Conservation (phyloP, 1,140 invertebrate genomes). For the Lepidurus packardi region DNA sequence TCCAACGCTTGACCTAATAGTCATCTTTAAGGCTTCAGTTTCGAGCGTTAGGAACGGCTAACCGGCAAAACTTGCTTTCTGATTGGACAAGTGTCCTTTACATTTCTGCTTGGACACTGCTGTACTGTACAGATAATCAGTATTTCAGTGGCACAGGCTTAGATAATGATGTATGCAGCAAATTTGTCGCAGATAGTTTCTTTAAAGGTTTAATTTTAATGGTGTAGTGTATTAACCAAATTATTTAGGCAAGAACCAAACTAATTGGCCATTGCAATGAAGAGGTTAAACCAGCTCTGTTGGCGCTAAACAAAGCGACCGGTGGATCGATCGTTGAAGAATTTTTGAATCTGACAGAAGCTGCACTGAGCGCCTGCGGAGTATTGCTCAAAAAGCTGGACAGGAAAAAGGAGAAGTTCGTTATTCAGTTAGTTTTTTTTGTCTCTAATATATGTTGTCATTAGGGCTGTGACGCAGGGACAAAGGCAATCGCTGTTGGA, state of each 20-base stretch:
- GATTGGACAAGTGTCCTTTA: too few relatives aligned
- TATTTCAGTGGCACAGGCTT: too few relatives aligned
- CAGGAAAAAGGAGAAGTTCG: slow-evolving; percentile 73
- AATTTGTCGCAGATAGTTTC: too few relatives aligned
- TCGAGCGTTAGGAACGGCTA: too few relatives aligned
- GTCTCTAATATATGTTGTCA: slow-evolving; percentile 34
- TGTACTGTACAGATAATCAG: too few relatives aligned
- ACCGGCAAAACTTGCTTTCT: too few relatives aligned
- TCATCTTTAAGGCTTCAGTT: too few relatives aligned
- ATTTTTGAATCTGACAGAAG: slow-evolving; percentile 67
- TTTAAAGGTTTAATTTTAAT: too few relatives aligned
- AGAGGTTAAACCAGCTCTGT: slow-evolving; percentile 53
- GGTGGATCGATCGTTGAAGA: slow-evolving; percentile 46
- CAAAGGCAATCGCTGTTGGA: slow-evolving; percentile 75
- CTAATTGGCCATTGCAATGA: slow-evolving; percentile 50
- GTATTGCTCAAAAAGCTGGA: slow-evolving; percentile 82
- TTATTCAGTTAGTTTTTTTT: slow-evolving; percentile 15
- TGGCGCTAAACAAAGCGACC: slow-evolving; percentile 45
- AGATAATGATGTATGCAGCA: too few relatives aligned
- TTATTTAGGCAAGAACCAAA: slow-evolving; percentile 48
- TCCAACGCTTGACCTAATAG: too few relatives aligned
- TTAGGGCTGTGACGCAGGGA: slow-evolving; percentile 59
- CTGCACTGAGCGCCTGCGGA: slow-evolving; percentile 57
- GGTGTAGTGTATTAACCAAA: neutral
- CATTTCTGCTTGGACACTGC: too few relatives aligned